phyloP scores from a whole-genome alignment of 2,113 vertebrate genomes.

The Pomatostomus ruficeps region DNA sequence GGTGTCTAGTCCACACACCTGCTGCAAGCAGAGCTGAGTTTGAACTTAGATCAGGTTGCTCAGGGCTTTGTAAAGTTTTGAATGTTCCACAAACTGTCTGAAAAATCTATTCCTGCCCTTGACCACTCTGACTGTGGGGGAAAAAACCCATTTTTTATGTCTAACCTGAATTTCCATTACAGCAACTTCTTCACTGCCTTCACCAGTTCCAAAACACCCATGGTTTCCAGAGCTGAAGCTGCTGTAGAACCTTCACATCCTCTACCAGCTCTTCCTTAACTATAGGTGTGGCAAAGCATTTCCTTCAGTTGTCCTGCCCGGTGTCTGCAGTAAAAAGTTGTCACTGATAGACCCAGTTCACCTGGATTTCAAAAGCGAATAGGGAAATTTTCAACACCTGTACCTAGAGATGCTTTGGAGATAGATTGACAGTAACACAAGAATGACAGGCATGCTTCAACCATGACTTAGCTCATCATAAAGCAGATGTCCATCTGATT shows the following conservation, averaged over 20 bases:
- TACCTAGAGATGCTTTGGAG: background rate
- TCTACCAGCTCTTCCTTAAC: background rate
- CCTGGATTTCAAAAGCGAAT: background rate
- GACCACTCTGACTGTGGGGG: background rate
- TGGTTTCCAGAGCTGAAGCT: background rate
- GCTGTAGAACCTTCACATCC: background rate
- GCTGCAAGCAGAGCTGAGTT: background rate
- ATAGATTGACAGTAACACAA: background rate
- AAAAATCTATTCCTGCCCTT: background rate
- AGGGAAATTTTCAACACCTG: background rate
- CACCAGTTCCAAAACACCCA: background rate
- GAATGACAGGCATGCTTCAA: background rate
- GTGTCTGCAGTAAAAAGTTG: background rate
- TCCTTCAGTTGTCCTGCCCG: background rate
- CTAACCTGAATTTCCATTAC: background rate
- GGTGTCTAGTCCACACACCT: background rate
- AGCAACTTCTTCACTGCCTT: background rate
- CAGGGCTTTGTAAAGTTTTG: background rate
- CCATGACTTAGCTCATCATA: background rate
- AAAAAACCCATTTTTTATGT: background rate
- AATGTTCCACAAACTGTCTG: background rate
- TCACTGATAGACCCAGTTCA: accelerated
- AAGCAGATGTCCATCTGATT: background rate
- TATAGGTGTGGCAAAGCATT: background rate
- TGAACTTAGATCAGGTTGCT: background rate